Evolutionary conservation across 2,888 invertebrate species (phyloP).

Genomic region (Patella caerulea): DNA sequence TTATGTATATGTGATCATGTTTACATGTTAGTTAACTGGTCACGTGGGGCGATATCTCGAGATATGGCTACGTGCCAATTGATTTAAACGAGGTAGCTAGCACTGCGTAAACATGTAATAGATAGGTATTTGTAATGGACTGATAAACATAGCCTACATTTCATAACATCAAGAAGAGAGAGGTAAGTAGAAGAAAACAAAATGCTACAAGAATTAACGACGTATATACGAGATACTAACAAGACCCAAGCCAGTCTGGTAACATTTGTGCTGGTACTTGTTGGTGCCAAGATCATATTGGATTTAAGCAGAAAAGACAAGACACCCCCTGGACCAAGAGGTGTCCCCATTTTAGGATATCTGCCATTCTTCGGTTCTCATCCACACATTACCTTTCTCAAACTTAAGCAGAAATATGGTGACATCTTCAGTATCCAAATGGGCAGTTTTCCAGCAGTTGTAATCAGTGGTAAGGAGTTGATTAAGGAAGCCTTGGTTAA

Average conservation of each 20-base stretch:
- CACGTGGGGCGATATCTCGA: too few species aligned
- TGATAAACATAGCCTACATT: too few species aligned
- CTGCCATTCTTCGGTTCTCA: slow-evolving; percentile 38
- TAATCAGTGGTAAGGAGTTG: slow-evolving; percentile 37
- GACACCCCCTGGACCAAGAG: slow-evolving; percentile 38
- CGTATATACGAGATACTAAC: too few species aligned
- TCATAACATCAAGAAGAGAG: too few species aligned
- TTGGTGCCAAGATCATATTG: slow-evolving; percentile 6
- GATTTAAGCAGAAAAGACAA: neutral
- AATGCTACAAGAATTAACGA: too few species aligned
- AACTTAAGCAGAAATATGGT: slow-evolving; percentile 38
- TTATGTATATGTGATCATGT: too few species aligned
- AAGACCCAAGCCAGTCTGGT: neutral
- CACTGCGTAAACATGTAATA: too few species aligned
- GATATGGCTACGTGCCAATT: too few species aligned
- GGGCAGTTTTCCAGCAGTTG: slow-evolving; percentile 41
- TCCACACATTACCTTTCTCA: slow-evolving; percentile 36
- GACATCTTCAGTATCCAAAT: slow-evolving; percentile 41
- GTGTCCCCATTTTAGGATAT: slow-evolving; percentile 44
- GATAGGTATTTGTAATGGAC: too few species aligned
- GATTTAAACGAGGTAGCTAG: too few species aligned
- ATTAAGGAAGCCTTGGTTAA: slow-evolving; percentile 31
- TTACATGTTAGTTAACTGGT: too few species aligned
- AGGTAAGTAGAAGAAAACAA: too few species aligned
- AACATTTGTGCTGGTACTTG: neutral